Base-by-base conservation (phyloP, 2,797 vertebrate species). In the Labroides dimidiatus region DNA sequence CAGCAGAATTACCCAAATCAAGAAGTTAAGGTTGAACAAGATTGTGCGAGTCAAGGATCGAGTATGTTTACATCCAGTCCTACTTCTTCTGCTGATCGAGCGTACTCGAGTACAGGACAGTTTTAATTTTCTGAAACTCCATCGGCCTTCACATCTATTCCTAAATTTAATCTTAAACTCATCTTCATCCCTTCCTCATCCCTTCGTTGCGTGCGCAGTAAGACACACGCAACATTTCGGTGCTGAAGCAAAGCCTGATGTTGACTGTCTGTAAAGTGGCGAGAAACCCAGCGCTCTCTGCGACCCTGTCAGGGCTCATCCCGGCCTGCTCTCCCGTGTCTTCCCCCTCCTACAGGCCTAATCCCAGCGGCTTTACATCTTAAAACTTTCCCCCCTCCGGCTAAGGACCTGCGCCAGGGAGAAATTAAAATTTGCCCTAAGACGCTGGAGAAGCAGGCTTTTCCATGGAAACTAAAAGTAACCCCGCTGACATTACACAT, bases 321-420 rank as follows among this genome's bases (percentile, higher is more conserved):
- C 66, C 56, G 10, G 79, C 69, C 69, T 76, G 65, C 50, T 78
- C 81, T 80, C 61, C 82, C 48, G 10, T 81, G 84, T 85, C 82
- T 54, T 81, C 77, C 70, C 70, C 75, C 80, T 84, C 76, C 47
- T 82, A 81, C 85, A 80, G 68, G 63, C 78, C 69, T 92, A 93
- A 93, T 93, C 92, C 86, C 48, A 1, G 19, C 54, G 19, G 89
- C 85, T 93, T 93, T 92, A 87, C 85, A 87, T 90, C 85, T 89
- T 90, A 87, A 88, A 86, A 81, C 78, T 41, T 9, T 33, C 47
- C 64, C 47, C 54, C 47, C 62, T 42, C 30, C 17, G 42, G 84
- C 85, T 88, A 64, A 84, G 72, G 80, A 75, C 73, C 69, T 47
- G 54, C 0, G 66, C 85, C 59, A 68, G 47, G 55, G 62, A 89